Base-by-base conservation (phyloP, 2,113 vertebrate species). In the Pachypanchax playfairii region DNA sequence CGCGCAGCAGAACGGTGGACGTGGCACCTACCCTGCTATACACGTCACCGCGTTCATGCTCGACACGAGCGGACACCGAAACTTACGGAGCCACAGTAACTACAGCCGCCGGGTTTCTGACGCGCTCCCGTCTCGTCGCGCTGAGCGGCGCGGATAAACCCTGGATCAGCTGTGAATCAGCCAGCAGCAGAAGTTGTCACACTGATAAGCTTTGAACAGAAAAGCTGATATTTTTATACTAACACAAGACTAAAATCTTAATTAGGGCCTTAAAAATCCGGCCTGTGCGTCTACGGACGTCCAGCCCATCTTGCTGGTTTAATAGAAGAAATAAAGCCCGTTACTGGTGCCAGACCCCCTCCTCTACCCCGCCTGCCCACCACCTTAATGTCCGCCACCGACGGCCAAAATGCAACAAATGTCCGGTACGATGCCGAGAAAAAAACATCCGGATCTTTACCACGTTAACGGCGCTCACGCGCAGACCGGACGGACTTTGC, bases 21-120 rank as follows among this genome's bases (percentile, higher is more conserved):
- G 88, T 90, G 88, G 88, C 88, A 90, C 82, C 79, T 76, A 66
- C 76, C 77, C 70, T 53, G 70, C 58, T 68, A 52, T 74, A 82
- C 88, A 88, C 83, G 88, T 90, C 86, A 85, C 63, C 65, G 52
- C 67, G 68, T 70, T 67, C 31, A 52, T n/a, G n/a, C n/a, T n/a
- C n/a, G n/a, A n/a, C n/a, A n/a, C n/a, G n/a, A n/a, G n/a, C n/a
- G n/a, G n/a, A 52, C 1, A 29, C 4, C 28, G 4, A 29, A 29
- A 43, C 41, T 7, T 6, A 17, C 46, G 12, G 22, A 26, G 13
- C 44, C 14, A 14, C n/a, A n/a, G n/a, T n/a, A n/a, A n/a, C n/a
- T n/a, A n/a, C n/a, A n/a, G n/a, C n/a, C n/a, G 44, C 7, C 44
- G 3, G 17, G 13, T 4, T 13, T 6, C 44, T 4, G 10, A 28